phyloP scores from a whole-genome alignment of 2,113 vertebrate species.

The Ivindomyrus marchei region DNA sequence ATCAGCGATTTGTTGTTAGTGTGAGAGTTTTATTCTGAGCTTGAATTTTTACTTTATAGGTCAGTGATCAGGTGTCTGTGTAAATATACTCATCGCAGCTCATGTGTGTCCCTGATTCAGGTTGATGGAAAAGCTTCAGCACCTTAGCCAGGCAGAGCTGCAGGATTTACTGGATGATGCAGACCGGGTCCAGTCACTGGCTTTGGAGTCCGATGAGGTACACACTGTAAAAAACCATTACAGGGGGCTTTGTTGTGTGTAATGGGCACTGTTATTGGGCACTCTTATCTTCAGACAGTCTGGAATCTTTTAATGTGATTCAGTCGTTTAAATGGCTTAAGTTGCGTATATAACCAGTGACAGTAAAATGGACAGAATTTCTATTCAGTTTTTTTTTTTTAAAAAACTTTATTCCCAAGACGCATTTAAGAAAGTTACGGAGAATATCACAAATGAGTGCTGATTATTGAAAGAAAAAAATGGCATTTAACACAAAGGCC shows the following conservation, averaged over 20 bases:
- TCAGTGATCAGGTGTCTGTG: neutral
- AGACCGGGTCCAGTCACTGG: constrained; percentile 63
- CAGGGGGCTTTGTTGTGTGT: neutral
- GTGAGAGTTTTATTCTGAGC: neutral
- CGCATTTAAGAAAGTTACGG: neutral
- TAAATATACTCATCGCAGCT: neutral
- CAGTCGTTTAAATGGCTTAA: neutral
- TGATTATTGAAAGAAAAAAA: neutral
- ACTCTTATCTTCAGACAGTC: neutral
- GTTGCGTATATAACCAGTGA: neutral
- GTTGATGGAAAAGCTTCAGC: constrained; percentile 72
- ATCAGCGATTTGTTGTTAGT: neutral
- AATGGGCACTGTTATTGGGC: neutral
- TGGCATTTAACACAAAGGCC: neutral
- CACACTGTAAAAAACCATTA: neutral
- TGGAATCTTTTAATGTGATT: neutral
- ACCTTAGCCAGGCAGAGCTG: constrained; percentile 65
- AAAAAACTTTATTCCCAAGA: neutral
- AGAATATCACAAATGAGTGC: neutral
- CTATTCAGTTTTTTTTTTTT: neutral
- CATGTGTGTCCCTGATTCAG: constrained; percentile 28
- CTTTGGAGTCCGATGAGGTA: constrained; percentile 67
- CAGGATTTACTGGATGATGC: constrained; percentile 63
- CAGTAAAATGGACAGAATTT: neutral
- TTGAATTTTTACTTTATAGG: neutral